These are phyloP conservation scores for Diarsia rubi DNA, from an alignment of 2,888 invertebrate species.

Conservation along the genomic window DNA sequence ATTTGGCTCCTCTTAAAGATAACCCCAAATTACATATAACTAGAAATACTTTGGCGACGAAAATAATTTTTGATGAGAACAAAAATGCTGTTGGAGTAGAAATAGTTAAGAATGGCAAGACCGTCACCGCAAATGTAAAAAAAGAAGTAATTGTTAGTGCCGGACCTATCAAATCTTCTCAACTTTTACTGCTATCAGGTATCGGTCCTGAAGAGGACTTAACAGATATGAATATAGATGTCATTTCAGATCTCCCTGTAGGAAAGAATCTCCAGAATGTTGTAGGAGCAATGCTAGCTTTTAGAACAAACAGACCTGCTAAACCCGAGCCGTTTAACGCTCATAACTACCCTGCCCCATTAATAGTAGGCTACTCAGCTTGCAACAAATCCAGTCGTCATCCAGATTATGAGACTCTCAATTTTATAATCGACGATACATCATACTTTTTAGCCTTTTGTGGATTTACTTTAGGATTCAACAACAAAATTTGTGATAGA, in stretches of 20 bases:
- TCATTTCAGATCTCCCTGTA: slow-evolving; percentile 74
- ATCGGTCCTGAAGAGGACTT: slow-evolving; percentile 74
- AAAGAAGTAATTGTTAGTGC: slow-evolving; percentile 76
- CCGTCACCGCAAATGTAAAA: slow-evolving; percentile 60
- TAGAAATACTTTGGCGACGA: slow-evolving; percentile 62
- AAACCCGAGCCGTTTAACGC: slow-evolving; percentile 26
- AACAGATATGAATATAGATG: slow-evolving; percentile 67
- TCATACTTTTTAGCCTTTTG: slow-evolving; percentile 18
- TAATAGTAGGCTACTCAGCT: slow-evolving; percentile 39
- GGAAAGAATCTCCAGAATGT: slow-evolving; percentile 78
- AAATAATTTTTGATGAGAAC: slow-evolving; percentile 67
- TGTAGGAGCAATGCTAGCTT: slow-evolving; percentile 48
- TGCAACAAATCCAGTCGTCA: slow-evolving; percentile 9
- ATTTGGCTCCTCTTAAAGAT: slow-evolving; percentile 54
- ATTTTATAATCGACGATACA: slow-evolving; percentile 23
- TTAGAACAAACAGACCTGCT: slow-evolving; percentile 33
- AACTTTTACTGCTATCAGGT: slow-evolving; percentile 78
- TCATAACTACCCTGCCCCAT: slow-evolving; percentile 25
- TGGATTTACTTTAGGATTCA: slow-evolving; percentile 35
- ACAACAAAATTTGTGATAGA: slow-evolving; percentile 38
- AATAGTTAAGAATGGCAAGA: slow-evolving; percentile 31
- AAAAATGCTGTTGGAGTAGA: slow-evolving; percentile 67
- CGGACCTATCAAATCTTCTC: slow-evolving; percentile 75
- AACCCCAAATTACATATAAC: slow-evolving; percentile 89
- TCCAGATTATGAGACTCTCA: slow-evolving; percentile 20